phyloP scores from a whole-genome alignment of 1,140 invertebrate species.

The Chelonus insularis region DNA sequence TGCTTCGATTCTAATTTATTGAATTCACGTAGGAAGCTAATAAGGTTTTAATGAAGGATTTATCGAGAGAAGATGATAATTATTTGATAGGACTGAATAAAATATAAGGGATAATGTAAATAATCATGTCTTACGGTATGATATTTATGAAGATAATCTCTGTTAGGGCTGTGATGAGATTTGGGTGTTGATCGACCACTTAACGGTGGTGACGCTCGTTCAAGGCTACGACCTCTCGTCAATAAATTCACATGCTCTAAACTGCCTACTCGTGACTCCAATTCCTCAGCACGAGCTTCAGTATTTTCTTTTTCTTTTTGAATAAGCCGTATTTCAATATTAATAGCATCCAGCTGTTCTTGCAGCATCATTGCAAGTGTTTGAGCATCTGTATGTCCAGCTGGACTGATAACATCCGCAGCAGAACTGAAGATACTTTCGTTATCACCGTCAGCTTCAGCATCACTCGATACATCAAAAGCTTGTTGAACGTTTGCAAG shows the following conservation, averaged over 20 bases:
- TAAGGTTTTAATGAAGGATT: too few relatives aligned
- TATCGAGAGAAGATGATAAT: background rate
- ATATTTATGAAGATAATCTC: constrained; percentile 82
- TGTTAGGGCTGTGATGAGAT: constrained; percentile 74
- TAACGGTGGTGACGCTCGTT: constrained; percentile 74
- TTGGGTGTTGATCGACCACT: constrained; percentile 82
- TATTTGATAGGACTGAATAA: background rate
- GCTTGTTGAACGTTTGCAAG: constrained; percentile 90
- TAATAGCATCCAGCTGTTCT: constrained; percentile 98
- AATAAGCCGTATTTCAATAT: constrained; percentile 87
- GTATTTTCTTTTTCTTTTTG: constrained; percentile 97
- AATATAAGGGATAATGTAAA: background rate
- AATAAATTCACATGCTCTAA: constrained; percentile 90
- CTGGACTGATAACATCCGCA: constrained; percentile 73
- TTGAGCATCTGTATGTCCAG: constrained; percentile 91
- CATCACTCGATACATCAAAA: constrained; percentile 80
- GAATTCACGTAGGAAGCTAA: too few relatives aligned
- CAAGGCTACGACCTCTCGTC: constrained; percentile 73
- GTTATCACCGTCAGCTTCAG: constrained; percentile 76
- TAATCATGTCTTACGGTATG: constrained; percentile 69
- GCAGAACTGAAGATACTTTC: constrained; percentile 73
- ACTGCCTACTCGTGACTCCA: constrained; percentile 95
- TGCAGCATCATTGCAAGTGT: constrained; percentile 97
- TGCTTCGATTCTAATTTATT: background rate
- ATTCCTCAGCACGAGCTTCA: constrained; percentile 94